Conservation (phyloP, 2,113 vertebrate species). For the Calidris pygmaea region DNA sequence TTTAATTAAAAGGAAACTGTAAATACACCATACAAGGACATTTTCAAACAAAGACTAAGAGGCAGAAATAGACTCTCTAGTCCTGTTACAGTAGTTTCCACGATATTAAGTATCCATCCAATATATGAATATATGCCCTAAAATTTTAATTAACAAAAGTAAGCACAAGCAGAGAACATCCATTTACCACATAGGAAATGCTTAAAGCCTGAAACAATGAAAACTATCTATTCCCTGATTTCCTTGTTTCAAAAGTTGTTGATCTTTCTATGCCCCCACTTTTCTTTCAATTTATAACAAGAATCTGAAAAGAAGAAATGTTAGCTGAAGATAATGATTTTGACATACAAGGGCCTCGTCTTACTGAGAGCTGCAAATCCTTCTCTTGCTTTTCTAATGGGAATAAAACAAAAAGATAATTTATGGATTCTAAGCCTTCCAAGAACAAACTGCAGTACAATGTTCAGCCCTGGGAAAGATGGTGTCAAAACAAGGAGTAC, state of each 20-base stretch:
- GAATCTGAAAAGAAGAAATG: constrained; percentile 52
- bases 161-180: constrained; percentile 28
- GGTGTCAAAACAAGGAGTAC: not conserved
- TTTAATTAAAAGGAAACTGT: not conserved
- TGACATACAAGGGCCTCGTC: constrained; percentile 52
- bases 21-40: not conserved
- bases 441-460: constrained; percentile 31
- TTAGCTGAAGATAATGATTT: constrained; percentile 68
- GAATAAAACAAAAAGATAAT: constrained; percentile 48
- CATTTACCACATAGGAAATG: constrained; percentile 32
- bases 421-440: constrained; percentile 29
- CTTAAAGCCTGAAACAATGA: constrained; percentile 29
- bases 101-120: not conserved
- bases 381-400: constrained; percentile 29
- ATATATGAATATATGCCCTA: not conserved
- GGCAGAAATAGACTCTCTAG: not conserved
- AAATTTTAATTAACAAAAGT: constrained; percentile 49
- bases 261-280: constrained; percentile 58
- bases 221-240: constrained; percentile 25
- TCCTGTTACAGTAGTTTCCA: not conserved
- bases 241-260: constrained; percentile 58
- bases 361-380: constrained; percentile 43
- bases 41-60: not conserved
- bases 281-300: constrained; percentile 57
- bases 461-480: not conserved